Conservation (phyloP, 2,888 invertebrate species). For the Adela reaumurella region DNA sequence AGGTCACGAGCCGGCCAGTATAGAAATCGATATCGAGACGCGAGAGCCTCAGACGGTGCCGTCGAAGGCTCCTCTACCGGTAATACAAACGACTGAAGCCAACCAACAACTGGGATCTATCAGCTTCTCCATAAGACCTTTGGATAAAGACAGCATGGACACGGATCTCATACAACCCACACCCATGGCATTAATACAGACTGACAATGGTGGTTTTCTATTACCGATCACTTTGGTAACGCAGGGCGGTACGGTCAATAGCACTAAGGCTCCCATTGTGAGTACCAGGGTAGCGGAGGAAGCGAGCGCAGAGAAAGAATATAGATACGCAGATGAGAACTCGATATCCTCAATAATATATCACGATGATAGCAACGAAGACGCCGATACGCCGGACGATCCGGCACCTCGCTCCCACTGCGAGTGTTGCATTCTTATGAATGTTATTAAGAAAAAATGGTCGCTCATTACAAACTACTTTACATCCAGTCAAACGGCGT, state of each 20-base stretch:
- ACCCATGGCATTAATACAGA: background rate
- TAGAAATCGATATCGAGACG: background rate
- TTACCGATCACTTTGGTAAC: background rate
- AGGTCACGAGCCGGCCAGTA: background rate
- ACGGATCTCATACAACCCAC: background rate
- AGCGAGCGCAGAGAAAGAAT: too few species aligned
- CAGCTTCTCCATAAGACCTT: too few species aligned
- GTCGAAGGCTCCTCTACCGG: background rate
- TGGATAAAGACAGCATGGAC: too few species aligned
- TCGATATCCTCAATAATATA: too few species aligned
- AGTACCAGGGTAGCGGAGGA: background rate
- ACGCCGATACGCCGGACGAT: too few species aligned
- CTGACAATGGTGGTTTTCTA: background rate
- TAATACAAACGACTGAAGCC: too few species aligned
- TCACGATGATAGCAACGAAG: too few species aligned
- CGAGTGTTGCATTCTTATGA: constrained; percentile 27
- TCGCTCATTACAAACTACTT: constrained; percentile 33
- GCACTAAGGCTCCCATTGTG: background rate
- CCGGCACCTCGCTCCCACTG: constrained; percentile 23
- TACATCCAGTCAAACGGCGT: constrained; percentile 7
- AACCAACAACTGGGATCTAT: too few species aligned
- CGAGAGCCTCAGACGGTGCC: background rate
- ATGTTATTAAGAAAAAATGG: constrained; percentile 22
- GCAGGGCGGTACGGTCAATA: background rate
- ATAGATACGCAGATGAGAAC: too few species aligned